Evolutionary conservation across 2,113 vertebrate species (phyloP), one percentile per base, ranked within the genome.

Genomic region (Anoura caudifer): DNA sequence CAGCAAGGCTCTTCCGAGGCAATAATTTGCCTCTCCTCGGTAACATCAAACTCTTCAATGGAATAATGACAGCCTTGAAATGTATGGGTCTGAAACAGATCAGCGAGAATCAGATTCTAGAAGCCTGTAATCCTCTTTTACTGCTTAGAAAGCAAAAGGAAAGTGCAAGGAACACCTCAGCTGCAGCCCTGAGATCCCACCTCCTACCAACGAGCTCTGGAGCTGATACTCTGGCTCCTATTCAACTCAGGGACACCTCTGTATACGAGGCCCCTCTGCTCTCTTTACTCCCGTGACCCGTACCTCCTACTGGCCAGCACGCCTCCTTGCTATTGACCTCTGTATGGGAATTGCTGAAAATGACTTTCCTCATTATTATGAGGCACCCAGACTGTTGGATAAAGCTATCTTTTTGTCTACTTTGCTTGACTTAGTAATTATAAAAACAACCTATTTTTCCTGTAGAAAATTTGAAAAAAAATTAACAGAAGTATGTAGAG

Each of bases 11-110:
- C 87, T 90, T 92, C 22, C 0, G 33, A 90, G 45, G 65, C 75
- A 56, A 38, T 87, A 61, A 94, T 97, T 94, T 95, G 45, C 59
- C 52, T 90, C 65, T 82, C 94, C 52, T 92, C 70, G 26, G 65
- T 76, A 84, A 67, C 33, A 92, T 83, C 92, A 77, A 36, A 94
- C 61, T 91, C 97, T 94, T 89, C 92, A 87, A 36, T 22, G 89
- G 69, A 92, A n/a, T 87, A 85, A 94, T 76, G 81, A 90, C 10
- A 43, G 87, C 33, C 56, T 95, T 80, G 63, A 95, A 95, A 92
- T 92, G 43, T 5, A 77, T 3, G 26, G 65, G 50, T 85, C 65
- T 87, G 79, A 83, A 56, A 43, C n/a, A 84, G 69, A 85, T 72
- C 24, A 19, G 17, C 0, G 4, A 87, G 70, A 92, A 65, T 82